These are phyloP conservation scores for Tryphoninae sp. DNA, from an alignment of 2,888 invertebrate species.

Conservation along the genomic window DNA sequence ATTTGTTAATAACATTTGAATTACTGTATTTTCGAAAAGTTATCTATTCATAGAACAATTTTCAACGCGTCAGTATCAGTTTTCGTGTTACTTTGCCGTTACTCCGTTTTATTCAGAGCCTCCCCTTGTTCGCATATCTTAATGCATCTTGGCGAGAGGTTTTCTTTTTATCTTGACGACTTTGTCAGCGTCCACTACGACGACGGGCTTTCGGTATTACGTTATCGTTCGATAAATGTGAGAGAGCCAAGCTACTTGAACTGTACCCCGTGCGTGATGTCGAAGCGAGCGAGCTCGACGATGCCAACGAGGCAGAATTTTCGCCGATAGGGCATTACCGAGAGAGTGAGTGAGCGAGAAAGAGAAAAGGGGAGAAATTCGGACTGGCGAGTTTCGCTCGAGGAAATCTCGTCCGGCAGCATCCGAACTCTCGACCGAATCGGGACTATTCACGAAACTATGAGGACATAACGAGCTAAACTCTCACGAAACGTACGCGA, in stretches of 20 bases:
- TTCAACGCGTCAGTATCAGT: background rate
- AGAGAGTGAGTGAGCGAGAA: background rate
- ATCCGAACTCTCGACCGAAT: slow-evolving; percentile 24
- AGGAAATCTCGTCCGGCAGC: slow-evolving; percentile 26
- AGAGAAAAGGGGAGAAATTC: slow-evolving; percentile 9
- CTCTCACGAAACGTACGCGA: background rate
- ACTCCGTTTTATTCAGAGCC: background rate
- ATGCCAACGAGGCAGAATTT: slow-evolving; percentile 55
- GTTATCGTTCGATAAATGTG: slow-evolving; percentile 52
- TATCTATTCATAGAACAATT: background rate
- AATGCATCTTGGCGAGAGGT: slow-evolving; percentile 37
- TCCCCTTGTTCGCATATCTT: slow-evolving; percentile 29
- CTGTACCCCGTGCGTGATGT: slow-evolving; percentile 7
- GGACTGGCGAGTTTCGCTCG: slow-evolving; percentile 21
- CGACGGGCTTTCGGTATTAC: slow-evolving; percentile 28
- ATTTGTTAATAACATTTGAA: background rate
- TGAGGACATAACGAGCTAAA: slow-evolving; percentile 14
- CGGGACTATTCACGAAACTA: slow-evolving; percentile 16
- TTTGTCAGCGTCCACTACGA: slow-evolving; percentile 34
- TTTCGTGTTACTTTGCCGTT: background rate
- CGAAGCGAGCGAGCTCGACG: slow-evolving; percentile 16
- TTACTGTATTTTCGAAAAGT: background rate
- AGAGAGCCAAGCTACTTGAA: slow-evolving; percentile 3
- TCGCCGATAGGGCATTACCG: slow-evolving; percentile 29
- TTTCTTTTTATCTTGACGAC: slow-evolving; percentile 39